Percentiles rank a stretch among this genome's conserved stretches.
Conservation (phyloP, 2,113 vertebrate genomes). For the Maccullochella peelii region DNA sequence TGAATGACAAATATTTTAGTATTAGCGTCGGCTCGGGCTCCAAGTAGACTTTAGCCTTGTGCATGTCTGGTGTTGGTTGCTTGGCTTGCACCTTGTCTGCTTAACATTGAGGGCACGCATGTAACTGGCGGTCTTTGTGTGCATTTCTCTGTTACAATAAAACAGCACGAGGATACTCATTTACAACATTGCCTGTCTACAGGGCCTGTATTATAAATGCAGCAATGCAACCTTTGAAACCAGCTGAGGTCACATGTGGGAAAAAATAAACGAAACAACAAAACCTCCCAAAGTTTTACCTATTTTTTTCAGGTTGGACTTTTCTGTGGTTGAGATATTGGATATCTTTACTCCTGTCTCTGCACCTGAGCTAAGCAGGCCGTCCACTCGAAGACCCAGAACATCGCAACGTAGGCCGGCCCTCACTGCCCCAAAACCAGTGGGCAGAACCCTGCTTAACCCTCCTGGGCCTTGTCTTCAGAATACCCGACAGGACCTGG, state of each 20-base stretch:
- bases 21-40: not conserved
- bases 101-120: slow-evolving; percentile 19
- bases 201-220: slow-evolving; percentile 33
- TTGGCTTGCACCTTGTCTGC: not conserved
- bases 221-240: slow-evolving; percentile 24
- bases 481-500: slow-evolving; percentile 77
- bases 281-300: not conserved
- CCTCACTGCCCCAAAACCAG: slow-evolving; percentile 33
- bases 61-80: slow-evolving; percentile 3
- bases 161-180: slow-evolving; percentile 28
- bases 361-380: slow-evolving; percentile 47
- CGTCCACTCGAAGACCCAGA: slow-evolving; percentile 46
- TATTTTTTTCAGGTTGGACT: slow-evolving; percentile 82
- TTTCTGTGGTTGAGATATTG: slow-evolving; percentile 88
- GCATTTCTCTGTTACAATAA: slow-evolving; percentile 28
- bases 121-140: slow-evolving; percentile 27
- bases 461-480: slow-evolving; percentile 37
- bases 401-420: slow-evolving; percentile 13
- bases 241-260: not conserved
- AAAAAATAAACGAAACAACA: not conserved
- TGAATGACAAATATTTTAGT: slow-evolving; percentile 42
- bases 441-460: slow-evolving; percentile 35
- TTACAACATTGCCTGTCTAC: slow-evolving; percentile 12
- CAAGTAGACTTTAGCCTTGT: slow-evolving; percentile 21
- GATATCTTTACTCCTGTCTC: slow-evolving; percentile 86